phyloP scores from a whole-genome alignment of 2,797 vertebrate genomes.

The Hyperoplus immaculatus region DNA sequence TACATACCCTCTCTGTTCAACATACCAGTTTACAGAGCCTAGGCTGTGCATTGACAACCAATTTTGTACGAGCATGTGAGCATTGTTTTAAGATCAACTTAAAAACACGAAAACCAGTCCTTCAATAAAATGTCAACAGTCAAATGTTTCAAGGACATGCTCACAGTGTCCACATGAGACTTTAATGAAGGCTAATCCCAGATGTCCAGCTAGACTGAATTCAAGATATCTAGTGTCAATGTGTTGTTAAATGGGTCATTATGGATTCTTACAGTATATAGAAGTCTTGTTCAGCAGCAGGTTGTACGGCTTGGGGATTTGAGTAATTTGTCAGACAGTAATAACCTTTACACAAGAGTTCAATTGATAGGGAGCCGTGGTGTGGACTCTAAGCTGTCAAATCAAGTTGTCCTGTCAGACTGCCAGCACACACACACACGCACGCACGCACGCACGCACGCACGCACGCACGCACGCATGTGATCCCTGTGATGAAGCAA shows the following conservation, averaged over 20 bases:
- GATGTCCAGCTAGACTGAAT: constrained; percentile 14
- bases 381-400: constrained; percentile 37
- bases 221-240: background rate
- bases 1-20: too few relatives aligned
- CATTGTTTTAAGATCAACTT: background rate
- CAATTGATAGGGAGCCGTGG: background rate
- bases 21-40: too few relatives aligned
- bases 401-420: constrained; percentile 24
- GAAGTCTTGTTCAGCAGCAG: background rate
- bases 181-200: background rate
- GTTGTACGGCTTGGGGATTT: background rate
- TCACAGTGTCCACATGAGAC: constrained; percentile 9
- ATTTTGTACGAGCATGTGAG: background rate
- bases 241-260: constrained; percentile 2
- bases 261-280: background rate
- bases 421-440: constrained; percentile 16
- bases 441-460: background rate
- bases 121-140: background rate
- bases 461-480: background rate
- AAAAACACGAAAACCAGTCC: background rate
- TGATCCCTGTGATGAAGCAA: constrained; percentile 24
- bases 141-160: background rate
- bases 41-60: too few relatives aligned
- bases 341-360: background rate
- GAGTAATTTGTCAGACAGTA: constrained; percentile 1